Percentiles rank a stretch among this genome's conserved stretches.
Evolutionary conservation across 2,113 vertebrate genomes (phyloP).

Genomic region (Agelaius tricolor): DNA sequence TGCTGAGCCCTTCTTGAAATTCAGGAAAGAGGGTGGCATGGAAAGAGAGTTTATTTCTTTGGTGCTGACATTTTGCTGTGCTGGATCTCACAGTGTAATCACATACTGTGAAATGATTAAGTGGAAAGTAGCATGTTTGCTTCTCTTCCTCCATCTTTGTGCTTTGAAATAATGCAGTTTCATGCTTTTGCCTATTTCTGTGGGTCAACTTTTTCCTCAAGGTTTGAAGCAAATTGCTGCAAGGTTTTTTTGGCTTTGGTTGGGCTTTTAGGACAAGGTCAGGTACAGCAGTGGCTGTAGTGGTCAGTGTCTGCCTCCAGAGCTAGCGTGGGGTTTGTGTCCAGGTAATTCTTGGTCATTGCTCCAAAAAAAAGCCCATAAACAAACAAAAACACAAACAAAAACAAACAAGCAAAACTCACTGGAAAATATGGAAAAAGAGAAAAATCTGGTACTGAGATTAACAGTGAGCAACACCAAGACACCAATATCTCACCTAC

Average conservation of each 20-base stretch:
- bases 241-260: neutral
- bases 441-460: neutral
- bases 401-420: neutral
- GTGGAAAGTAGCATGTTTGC: neutral
- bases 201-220: neutral
- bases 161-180: neutral
- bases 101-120: neutral
- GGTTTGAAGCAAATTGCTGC: neutral
- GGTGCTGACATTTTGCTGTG: neutral
- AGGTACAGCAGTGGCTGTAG: neutral
- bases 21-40: neutral
- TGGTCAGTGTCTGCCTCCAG: neutral
- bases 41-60: neutral
- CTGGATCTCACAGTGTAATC: neutral
- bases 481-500: neutral
- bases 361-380: neutral
- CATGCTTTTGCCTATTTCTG: neutral
- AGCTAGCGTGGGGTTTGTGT: neutral
- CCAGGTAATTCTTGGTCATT: neutral
- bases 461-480: neutral
- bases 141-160: neutral
- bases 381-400: neutral
- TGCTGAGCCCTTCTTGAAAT: neutral
- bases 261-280: neutral
- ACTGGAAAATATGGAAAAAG: neutral